A percentile compares a stretch with the other conserved stretches of the same genome.
phyloP scores from a whole-genome alignment of 2,797 vertebrate species.

The Rachycentron canadum region DNA sequence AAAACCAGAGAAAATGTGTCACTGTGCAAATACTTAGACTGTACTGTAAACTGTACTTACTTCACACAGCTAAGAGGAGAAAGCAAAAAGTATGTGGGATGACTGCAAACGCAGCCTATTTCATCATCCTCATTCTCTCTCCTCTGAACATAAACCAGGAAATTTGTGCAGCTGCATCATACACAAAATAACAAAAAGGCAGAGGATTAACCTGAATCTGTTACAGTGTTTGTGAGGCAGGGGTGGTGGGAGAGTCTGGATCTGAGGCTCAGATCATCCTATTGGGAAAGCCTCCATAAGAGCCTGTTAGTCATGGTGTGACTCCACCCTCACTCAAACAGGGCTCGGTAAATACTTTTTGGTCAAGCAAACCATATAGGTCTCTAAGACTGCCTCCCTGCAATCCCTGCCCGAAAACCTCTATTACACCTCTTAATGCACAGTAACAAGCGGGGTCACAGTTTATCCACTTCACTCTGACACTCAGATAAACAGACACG shows the following conservation, averaged over 20 bases:
- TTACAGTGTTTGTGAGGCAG: slow-evolving; percentile 40
- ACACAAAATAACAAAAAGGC: slow-evolving; percentile 46
- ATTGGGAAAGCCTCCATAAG: slow-evolving; percentile 58
- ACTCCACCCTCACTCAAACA: slow-evolving; percentile 42
- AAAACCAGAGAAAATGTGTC: slow-evolving; percentile 23
- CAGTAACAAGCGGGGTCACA: slow-evolving; percentile 41
- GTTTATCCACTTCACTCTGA: slow-evolving; percentile 24
- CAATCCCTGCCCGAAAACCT: slow-evolving; percentile 27
- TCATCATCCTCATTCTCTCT: slow-evolving; percentile 19
- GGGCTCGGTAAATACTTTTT: slow-evolving; percentile 40
- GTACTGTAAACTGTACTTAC: slow-evolving; percentile 7
- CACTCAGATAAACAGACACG: neutral
- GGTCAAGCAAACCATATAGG: slow-evolving; percentile 34
- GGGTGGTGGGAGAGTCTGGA: slow-evolving; percentile 38
- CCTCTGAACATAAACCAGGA: slow-evolving; percentile 42
- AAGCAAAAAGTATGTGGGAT: neutral
- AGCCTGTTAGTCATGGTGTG: slow-evolving; percentile 55
- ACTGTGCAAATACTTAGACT: slow-evolving; percentile 16
- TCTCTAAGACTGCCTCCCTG: slow-evolving; percentile 15
- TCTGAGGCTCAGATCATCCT: slow-evolving; percentile 48
- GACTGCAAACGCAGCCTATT: slow-evolving; percentile 20
- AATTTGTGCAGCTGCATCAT: slow-evolving; percentile 35
- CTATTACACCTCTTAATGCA: slow-evolving; percentile 34
- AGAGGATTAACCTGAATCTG: slow-evolving; percentile 70
- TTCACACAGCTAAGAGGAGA: slow-evolving; percentile 16